Evolutionary conservation across 2,113 vertebrate species (phyloP).

Genomic region (Vulpes vulpes): DNA sequence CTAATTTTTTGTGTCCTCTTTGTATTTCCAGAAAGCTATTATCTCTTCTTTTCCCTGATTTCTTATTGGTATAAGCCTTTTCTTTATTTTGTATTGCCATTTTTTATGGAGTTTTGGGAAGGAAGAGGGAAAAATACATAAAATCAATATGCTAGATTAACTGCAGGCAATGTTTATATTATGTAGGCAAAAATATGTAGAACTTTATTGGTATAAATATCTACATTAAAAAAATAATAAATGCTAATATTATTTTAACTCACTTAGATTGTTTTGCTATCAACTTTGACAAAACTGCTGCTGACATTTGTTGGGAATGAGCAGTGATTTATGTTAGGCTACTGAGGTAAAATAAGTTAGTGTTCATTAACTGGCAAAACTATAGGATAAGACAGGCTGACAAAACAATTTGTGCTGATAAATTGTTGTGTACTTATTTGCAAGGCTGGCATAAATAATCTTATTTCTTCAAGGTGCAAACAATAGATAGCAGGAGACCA

Average conservation of each 20-base stretch:
- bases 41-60: background rate
- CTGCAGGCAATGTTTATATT: background rate
- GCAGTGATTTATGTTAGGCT: slow-evolving; percentile 67
- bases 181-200: background rate
- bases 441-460: slow-evolving; percentile 78
- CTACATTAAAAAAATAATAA: background rate
- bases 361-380: slow-evolving; percentile 73
- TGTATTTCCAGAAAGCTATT: background rate
- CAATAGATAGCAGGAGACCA: slow-evolving; percentile 67
- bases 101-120: background rate
- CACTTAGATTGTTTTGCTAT: background rate
- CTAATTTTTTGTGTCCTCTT: background rate
- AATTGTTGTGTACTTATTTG: slow-evolving; percentile 73
- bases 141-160: background rate
- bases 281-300: background rate
- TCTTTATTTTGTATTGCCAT: background rate
- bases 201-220: background rate
- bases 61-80: background rate
- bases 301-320: slow-evolving; percentile 51
- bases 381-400: slow-evolving; percentile 68
- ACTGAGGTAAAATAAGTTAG: slow-evolving; percentile 57
- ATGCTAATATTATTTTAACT: background rate
- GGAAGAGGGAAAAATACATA: background rate
- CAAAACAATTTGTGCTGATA: slow-evolving; percentile 70
- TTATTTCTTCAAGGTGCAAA: slow-evolving; percentile 77